Evolutionary conservation across 1,140 invertebrate species (phyloP), one percentile per base, ranked within the genome.

Genomic region (Aphaenogaster floridana): DNA sequence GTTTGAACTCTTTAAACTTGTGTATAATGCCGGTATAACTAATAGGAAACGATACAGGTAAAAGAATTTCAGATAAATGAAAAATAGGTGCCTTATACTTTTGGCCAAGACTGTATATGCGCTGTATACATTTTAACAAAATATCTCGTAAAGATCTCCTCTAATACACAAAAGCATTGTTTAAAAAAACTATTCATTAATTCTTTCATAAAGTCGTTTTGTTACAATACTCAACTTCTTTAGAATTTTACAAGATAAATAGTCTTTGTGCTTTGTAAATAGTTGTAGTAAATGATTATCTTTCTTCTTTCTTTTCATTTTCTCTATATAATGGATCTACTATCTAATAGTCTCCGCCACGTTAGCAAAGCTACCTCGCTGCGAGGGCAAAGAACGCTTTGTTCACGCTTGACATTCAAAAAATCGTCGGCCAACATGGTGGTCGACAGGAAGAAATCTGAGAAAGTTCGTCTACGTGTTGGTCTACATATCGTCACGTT

Each of bases 391-490:
- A 83, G 69, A 61, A 74, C 13, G 54, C 45, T 76, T 84, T 81
- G 79, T 81, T 81, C 79, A n/a, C 57, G 17, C 80, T 59, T n/a
- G n/a, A 6, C 57, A 48, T 57, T 76, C 3, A 57, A 83, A 42
- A 17, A 71, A 74, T 39, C 48, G 28, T 48, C 69, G 78, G 34
- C 45, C 17, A 15, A 4, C 61, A 36, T 28, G 54, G 54, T 84
- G 80, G 68, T 84, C 69, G 48, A 61, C 57, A 42, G 17, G 15
- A 74, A 57, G 80, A 83, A 88, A 78, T 86, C 42, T 57, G 74
- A 72, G 71, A 85, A 77, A 88, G 87, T 78, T 86, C 78, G 80
- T 61, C 86, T 86, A 68, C 48, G 81, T 86, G 66, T 84, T 84
- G 34, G 80, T 48, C 66, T 72, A 74, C 63, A 76, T 36, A 86